phyloP scores from a whole-genome alignment of 2,888 invertebrate species.

The Apomyelois bistriatella region DNA sequence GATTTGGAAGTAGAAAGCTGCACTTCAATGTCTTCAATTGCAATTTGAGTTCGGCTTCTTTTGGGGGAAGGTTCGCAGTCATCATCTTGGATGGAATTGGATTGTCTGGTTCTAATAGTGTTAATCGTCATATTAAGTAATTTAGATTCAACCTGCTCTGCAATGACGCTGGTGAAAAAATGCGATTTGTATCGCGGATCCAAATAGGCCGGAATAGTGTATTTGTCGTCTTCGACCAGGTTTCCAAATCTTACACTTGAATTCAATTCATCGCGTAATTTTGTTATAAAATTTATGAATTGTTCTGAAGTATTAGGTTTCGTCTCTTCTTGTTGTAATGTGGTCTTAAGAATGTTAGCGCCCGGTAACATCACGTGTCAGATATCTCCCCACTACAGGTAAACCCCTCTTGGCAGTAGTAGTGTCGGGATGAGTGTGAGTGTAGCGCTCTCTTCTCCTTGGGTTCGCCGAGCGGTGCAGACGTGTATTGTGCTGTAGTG shows the following conservation, averaged over 20 bases:
- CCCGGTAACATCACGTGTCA: no score
- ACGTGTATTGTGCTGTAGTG: no score
- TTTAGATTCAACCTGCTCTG: constrained; percentile 18
- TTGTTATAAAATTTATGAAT: constrained; percentile 21
- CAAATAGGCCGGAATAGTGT: constrained; percentile 22
- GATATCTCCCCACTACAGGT: no score
- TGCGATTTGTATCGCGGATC: constrained; percentile 23
- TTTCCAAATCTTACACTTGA: constrained; percentile 19
- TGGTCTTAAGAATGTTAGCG: no score
- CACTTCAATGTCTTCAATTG: not conserved
- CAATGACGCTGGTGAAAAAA: constrained; percentile 17
- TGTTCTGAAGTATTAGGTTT: constrained; percentile 21
- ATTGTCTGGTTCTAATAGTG: not conserved
- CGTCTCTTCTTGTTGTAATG: constrained; percentile 22
- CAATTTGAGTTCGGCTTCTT: not conserved
- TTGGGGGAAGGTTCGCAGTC: not conserved
- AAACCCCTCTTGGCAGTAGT: no score
- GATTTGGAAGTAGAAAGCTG: constrained; percentile 19
- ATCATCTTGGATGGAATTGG: not conserved
- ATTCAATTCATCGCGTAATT: constrained; percentile 6
- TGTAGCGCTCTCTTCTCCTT: no score
- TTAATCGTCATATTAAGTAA: not conserved
- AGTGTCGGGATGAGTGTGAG: no score
- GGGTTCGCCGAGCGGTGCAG: no score
- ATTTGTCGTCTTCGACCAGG: constrained; percentile 19